phyloP scores from a whole-genome alignment of 1,140 invertebrate species.

The Lasaia peninsularis region DNA sequence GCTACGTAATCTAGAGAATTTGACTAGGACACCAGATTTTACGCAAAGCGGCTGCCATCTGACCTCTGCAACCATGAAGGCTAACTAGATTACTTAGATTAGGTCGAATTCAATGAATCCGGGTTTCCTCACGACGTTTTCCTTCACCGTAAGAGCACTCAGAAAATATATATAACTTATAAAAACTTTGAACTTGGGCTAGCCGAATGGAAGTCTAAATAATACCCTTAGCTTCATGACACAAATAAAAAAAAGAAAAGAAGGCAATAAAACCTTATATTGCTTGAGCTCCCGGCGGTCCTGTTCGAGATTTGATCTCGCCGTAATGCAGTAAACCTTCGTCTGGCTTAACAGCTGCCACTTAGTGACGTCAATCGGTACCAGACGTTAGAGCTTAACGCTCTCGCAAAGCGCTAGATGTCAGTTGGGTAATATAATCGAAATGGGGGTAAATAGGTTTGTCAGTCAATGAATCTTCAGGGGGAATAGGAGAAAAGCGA shows the following conservation, averaged over 20 bases:
- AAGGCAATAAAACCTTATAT: neutral
- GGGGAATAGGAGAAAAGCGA: neutral
- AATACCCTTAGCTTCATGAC: too few relatives aligned
- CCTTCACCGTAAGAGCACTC: too few relatives aligned
- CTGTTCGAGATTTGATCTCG: constrained; percentile 5
- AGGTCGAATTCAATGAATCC: too few relatives aligned
- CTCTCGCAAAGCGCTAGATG: neutral
- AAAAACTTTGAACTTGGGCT: too few relatives aligned
- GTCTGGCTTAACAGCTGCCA: constrained; percentile 11
- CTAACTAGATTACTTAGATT: too few relatives aligned
- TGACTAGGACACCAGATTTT: too few relatives aligned
- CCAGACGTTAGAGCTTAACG: constrained; percentile 9
- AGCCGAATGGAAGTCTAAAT: too few relatives aligned
- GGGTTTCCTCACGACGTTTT: too few relatives aligned
- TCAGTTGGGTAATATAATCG: neutral
- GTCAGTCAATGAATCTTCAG: neutral
- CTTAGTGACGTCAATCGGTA: constrained; percentile 8
- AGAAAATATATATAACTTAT: too few relatives aligned
- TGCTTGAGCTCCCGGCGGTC: neutral
- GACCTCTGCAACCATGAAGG: too few relatives aligned
- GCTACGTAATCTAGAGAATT: too few relatives aligned
- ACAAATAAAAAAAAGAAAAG: neutral
- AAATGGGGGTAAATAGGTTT: neutral
- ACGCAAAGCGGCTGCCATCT: too few relatives aligned
- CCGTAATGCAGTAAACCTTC: constrained; percentile 11